Percentiles rank a stretch among this genome's conserved stretches.
phyloP scores from a whole-genome alignment of 2,888 invertebrate genomes.

The Andricus curvator region DNA sequence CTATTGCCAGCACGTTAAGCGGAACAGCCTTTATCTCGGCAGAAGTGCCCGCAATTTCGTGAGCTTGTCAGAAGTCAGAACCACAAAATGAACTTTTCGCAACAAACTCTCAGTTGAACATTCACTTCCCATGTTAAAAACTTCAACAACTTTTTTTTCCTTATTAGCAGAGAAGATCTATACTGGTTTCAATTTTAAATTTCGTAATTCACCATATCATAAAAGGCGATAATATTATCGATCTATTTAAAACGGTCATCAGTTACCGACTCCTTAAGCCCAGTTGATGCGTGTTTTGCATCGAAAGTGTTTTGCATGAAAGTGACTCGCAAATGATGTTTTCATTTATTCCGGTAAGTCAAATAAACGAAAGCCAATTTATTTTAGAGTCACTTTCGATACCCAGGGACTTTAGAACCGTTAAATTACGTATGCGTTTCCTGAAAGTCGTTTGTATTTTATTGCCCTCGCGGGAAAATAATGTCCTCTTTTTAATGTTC shows the following conservation, averaged over 20 bases:
- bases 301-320: conserved; percentile 28
- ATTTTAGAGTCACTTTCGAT: conserved; percentile 20
- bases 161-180: background rate
- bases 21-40: conserved; percentile 1
- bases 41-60: conserved; percentile 3
- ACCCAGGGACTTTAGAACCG: conserved; percentile 8
- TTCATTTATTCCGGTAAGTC: conserved; percentile 25
- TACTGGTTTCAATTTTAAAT: background rate
- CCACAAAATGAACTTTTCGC: background rate
- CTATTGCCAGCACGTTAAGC: conserved; percentile 22
- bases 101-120: background rate
- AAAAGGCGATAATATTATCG: no score
- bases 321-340: conserved; percentile 30
- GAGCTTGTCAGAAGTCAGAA: background rate
- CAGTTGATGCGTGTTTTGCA: conserved; percentile 16
- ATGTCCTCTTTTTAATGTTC: background rate
- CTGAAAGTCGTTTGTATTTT: conserved; percentile 5
- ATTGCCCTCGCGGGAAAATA: background rate
- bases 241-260: background rate
- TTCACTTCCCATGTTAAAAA: background rate
- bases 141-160: background rate
- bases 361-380: conserved; percentile 36
- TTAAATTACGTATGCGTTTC: background rate
- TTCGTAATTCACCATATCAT: no score
- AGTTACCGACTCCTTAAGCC: conserved; percentile 5